Base-by-base conservation (phyloP, 2,797 vertebrate genomes). In the Melanotaenia pygmaea region DNA sequence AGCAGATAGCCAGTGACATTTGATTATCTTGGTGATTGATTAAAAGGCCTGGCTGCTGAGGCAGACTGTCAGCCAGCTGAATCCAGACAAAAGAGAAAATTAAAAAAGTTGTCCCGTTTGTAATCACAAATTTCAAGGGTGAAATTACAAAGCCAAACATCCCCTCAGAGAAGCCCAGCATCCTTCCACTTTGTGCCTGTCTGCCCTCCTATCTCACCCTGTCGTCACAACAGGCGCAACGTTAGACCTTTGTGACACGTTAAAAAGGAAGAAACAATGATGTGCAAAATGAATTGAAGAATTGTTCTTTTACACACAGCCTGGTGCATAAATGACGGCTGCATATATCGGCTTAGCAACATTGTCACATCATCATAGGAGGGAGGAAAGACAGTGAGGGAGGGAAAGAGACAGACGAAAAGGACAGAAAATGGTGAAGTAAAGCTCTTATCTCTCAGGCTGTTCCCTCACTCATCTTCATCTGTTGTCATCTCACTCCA, bases 1-100 rank as follows among this genome's bases (percentile, higher is more conserved):
- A 98, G 97, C 97, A 99, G 98, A 99, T 99, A 98, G 97, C 97
- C 98, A 98, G 96, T 98, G 98, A 99, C 98, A 98, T 98, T 98
- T 99, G 98, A 99, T 99, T 99, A 98, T 99, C 97, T 97, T 96
- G 96, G 97, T 99, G 98, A 99, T 99, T 99, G 98, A 99, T 99
- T 99, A 99, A 99, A 99, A 98, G 97, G 96, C 96, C 96, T 92
- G 94, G 96, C 95, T 96, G 96, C 92, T 91, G 84, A 94, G 96
- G 95, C 95, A 97, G 96, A 98, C 96, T 97, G 96, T 97, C 96
- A 97, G 96, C 95, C 93, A 88, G 94, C 94, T 93, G 96, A 96
- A 96, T 96, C 95, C 95, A 97, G 96, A 99, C 97, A 98, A 99
- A 98, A 96, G 96, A 96, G 96, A 96, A 98, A 97, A 98, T 98